Base-by-base conservation (phyloP, 2,113 vertebrate genomes). In the Chionomys nivalis region DNA sequence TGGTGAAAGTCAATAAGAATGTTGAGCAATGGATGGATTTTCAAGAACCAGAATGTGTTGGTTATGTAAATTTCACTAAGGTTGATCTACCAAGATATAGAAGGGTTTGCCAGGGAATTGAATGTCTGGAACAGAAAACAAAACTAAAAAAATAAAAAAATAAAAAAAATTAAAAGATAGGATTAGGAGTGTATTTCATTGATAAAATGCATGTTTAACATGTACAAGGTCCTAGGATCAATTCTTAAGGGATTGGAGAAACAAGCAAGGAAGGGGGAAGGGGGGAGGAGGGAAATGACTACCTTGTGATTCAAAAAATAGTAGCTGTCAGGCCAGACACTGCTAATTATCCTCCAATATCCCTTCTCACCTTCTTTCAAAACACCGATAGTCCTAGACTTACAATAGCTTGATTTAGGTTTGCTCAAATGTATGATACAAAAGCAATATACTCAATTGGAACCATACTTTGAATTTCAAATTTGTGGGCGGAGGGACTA, bases 1-100 rank as follows among this genome's bases (percentile, higher is more conserved):
- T 92, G 49, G 58, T 94, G 55, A 94, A 85, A 82, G n/a, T 79
- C 68, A 49, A 86, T 24, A 91, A 94, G 58, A 86, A 93, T 89
- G 36, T 89, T 93, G 61, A 87, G 86, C 39, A 23, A 17, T 92
- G 73, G 65, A 10, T 72, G 14, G 42, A 96, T 96, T 94, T 89
- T 72, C 28, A 42, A 93, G 39, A 75, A 70, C 33, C 44, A 91
- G 52, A 95, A 93, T 96, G 79, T 90, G 17, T 90, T 39, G 33
- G 58, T 70, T 91, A 21, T 28, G 26, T 87, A 58, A 91, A 61
- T 91, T 79, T 92, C 72, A 88, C 63, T 68, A 79, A 94, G 55
- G 87, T 79, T 23, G 63, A 78, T 42, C 10, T 94, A 68, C 90
- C 39, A 94, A 87, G 92, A 81, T 76, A 90, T 17, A 90, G 49